These are phyloP conservation scores for Tinea pellionella DNA, from an alignment of 2,888 invertebrate genomes.

Conservation along the genomic window DNA sequence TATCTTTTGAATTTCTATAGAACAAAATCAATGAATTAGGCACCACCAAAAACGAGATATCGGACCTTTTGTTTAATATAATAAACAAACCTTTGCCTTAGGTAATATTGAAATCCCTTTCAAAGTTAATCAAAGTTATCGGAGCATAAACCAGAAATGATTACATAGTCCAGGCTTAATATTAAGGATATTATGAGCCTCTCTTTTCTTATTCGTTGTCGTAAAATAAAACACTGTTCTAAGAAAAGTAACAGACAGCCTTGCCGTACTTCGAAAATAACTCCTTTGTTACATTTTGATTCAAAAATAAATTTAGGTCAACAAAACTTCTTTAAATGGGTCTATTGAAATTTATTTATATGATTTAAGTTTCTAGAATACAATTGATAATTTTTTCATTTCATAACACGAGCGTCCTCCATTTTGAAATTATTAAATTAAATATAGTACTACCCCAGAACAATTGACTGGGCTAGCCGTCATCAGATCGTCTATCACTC, in stretches of 20 bases:
- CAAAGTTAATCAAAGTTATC: conserved; percentile 5
- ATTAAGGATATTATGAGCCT: not conserved
- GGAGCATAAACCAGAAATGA: not conserved
- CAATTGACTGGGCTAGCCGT: no score
- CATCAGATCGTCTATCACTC: no score
- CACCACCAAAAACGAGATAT: not conserved
- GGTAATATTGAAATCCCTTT: not conserved
- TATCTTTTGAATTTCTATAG: not conserved
- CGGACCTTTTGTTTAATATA: conserved; percentile 5
- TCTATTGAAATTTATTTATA: no score
- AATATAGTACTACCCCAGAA: no score
- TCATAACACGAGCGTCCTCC: no score
- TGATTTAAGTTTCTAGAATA: no score
- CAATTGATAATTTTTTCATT: no score
- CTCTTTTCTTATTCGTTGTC: not conserved
- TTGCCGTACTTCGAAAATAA: not conserved
- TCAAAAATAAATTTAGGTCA: not conserved
- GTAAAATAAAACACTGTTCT: not conserved
- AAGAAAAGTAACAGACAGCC: not conserved
- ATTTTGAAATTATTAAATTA: no score
- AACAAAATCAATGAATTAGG: not conserved
- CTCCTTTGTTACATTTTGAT: not conserved
- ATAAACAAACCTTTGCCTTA: not conserved
- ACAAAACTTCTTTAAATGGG: no score
- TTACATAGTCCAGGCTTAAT: not conserved